Evolutionary conservation across 2,888 invertebrate species (phyloP).

Genomic region (Mimachlamys varia): DNA sequence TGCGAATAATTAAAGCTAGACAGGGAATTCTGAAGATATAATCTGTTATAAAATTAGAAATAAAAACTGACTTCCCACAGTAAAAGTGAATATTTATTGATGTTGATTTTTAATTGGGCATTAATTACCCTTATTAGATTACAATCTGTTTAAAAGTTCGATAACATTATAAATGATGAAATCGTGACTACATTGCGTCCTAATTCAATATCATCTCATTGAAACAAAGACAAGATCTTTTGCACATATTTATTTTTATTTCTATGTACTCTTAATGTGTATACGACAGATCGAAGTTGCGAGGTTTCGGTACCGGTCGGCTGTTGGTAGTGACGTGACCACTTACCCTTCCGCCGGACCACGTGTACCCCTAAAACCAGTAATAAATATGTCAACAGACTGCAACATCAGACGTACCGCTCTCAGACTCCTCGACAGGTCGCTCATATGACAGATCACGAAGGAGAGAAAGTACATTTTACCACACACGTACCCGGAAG

Average conservation of each 20-base stretch:
- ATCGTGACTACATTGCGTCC: background rate
- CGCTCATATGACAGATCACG: background rate
- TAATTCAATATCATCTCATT: background rate
- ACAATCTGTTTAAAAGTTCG: background rate
- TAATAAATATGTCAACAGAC: background rate
- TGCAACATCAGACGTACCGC: background rate
- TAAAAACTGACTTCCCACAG: background rate
- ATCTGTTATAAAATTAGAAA: background rate
- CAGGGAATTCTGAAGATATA: background rate
- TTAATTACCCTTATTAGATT: background rate
- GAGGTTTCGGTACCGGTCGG: background rate
- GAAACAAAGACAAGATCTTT: no score
- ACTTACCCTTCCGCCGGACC: background rate
- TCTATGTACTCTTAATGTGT: background rate
- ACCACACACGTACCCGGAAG: conserved; percentile 16
- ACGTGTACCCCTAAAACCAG: background rate
- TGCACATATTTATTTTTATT: no score
- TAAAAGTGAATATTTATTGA: background rate
- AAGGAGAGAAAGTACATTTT: background rate
- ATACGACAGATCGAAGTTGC: background rate
- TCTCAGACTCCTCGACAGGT: background rate
- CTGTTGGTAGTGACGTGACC: background rate
- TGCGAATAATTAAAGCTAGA: background rate
- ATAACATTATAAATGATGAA: background rate
- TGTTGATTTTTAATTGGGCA: background rate